Base-by-base conservation (phyloP, 2,888 invertebrate genomes). In the Phania funesta region DNA sequence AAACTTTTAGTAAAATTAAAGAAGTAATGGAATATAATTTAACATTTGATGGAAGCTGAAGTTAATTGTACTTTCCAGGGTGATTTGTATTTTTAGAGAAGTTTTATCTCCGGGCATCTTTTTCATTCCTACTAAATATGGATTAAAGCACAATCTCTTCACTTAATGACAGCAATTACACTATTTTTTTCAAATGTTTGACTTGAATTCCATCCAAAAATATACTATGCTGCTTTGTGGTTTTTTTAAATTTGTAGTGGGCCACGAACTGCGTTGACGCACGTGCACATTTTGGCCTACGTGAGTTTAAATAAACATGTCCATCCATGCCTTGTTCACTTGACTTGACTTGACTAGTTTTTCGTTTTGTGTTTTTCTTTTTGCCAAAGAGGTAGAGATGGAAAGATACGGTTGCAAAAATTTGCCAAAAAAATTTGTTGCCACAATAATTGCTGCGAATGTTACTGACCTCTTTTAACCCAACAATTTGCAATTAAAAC, bases 401-500 rank as follows among this genome's bases (percentile, higher is more conserved):
- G 1, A 50, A 32, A 71, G 71, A 78, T 78, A 65, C 32, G 52
- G 11, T 46, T 65, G 50, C 18, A 44, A 60, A 65, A 79, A 73
- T 79, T 65, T 50, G 50, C 50, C 41, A 65, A 71, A 65, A 58
- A 26, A 22, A 20, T 26, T 65, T 58, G 24, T 73, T 79, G 50
- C 71, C 65, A 50, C 41, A 79, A 71, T 50, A 71, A 44, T 26
- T 74, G 9, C 52, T 38, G 11, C 20, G 58, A 68, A 67, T 71
- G 58, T 32, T 71, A 71, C 58, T 79, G 77, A 81, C 77, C 81
- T 71, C 77, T 77, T 67, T 76, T 58, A 80, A 76, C 77, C 76
- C 70, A 80, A 67, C 77, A 67, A 71, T 77, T 71, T 71, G 67
- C 81, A 77, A 77, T 77, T 73, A 81, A 81, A 81, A 73, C 54